These are phyloP conservation scores for Hymenopus coronatus DNA, from an alignment of 2,888 invertebrate species.

Conservation along the genomic window DNA sequence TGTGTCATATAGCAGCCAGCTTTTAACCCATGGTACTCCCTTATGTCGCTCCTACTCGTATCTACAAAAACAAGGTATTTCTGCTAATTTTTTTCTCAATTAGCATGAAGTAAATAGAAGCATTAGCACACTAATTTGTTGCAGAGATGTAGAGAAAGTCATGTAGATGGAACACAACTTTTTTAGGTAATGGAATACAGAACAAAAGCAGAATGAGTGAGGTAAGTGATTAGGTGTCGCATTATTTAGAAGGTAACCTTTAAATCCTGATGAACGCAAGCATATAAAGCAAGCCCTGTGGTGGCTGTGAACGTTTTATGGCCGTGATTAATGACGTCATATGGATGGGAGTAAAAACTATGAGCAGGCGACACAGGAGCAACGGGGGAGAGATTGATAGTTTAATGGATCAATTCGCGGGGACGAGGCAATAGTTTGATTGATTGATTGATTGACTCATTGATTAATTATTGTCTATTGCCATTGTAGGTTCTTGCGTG, in stretches of 20 bases:
- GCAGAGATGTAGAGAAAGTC: too few relatives aligned
- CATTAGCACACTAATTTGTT: too few relatives aligned
- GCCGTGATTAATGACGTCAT: not conserved
- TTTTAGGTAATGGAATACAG: too few relatives aligned
- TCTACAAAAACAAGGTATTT: too few relatives aligned
- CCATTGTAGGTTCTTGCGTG: not conserved
- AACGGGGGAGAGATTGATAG: not conserved
- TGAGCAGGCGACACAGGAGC: not conserved
- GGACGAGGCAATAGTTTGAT: not conserved
- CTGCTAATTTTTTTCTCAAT: too few relatives aligned
- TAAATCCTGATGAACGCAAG: not conserved
- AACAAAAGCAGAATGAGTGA: too few relatives aligned
- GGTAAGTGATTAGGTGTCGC: not conserved
- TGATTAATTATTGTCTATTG: constrained; percentile 18
- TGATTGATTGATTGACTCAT: not conserved
- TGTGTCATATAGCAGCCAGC: too few relatives aligned
- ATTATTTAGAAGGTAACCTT: not conserved
- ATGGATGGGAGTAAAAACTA: not conserved
- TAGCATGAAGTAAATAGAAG: too few relatives aligned
- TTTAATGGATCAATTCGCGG: constrained; percentile 3
- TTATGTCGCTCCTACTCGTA: too few relatives aligned
- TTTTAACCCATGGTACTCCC: too few relatives aligned
- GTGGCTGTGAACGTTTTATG: not conserved
- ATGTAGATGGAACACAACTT: too few relatives aligned
- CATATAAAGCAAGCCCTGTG: not conserved